Evolutionary conservation across 2,888 invertebrate genomes (phyloP), one percentile per base, ranked within the genome.

Genomic region (Griposia aprilina): DNA sequence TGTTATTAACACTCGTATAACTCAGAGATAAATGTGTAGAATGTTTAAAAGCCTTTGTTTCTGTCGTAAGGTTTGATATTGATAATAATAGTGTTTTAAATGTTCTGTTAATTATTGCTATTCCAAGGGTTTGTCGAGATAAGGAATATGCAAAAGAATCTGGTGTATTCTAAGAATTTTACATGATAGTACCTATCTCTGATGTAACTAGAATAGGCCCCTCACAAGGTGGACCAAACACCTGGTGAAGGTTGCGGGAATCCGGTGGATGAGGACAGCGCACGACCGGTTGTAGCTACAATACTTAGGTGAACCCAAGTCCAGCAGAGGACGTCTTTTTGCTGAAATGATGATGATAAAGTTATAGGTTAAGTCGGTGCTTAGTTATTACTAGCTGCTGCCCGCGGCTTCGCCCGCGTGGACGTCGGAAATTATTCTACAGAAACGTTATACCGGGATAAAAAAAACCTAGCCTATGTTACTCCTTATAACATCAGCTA

Each of bases 51-150:
- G 10, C 50, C 20, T 4, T 41, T 72, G n/a, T 72, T n/a, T 73
- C 13, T n/a, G 3, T 36, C 3, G 30, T 36, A 7, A 8, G 41
- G 41, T 2, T 41, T 41, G 41, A 8, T 41, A 6, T 41, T 2
- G 41, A 36, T 36, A 36, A 36, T 36, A 36, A 36, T 36, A 2
- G 3, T 36, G 26, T 67, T 67, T 50, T 50, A 30, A 30, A 30
- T 67, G 20, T 72, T n/a, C 20, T 50, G 50, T 41, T 70, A 41
- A 73, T 50, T 68, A n/a, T 50, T 36, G 20, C 13, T 36, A 36
- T 50, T 73, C 2, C 36, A 20, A 50, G 15, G n/a, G 48, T 36
- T 48, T 67, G 10, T 45, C 17, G 17, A 48, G 67, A 20, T 55
- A n/a, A 30, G 13, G 20, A 7, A 30, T 20, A n/a, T 68, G 30